A percentile compares a stretch with the other conserved stretches of the same genome.
phyloP scores from a whole-genome alignment of 2,797 vertebrate genomes.

The Huso huso region DNA sequence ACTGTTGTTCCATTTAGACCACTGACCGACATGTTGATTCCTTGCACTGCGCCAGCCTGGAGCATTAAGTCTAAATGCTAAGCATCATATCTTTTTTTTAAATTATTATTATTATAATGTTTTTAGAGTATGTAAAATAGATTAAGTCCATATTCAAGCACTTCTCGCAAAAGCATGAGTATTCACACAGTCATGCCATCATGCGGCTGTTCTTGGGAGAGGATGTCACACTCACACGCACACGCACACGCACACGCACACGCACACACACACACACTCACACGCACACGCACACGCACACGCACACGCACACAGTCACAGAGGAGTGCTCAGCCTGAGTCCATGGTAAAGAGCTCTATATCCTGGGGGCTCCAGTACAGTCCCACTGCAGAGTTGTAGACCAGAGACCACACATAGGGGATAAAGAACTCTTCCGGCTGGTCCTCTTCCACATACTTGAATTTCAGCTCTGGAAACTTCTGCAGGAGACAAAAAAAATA shows the following conservation, averaged over 20 bases:
- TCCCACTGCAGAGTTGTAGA: slow-evolving; percentile 82
- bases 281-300: slow-evolving; percentile 31
- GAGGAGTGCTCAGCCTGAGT: slow-evolving; percentile 67
- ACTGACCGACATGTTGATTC: neutral
- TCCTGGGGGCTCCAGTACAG: slow-evolving; percentile 85
- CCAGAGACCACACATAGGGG: slow-evolving; percentile 93
- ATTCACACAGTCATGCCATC: neutral
- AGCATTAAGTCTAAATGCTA: too few relatives aligned
- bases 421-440: slow-evolving; percentile 97
- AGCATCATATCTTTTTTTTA: too few relatives aligned
- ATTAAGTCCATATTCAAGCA: slow-evolving; percentile 36
- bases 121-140: too few relatives aligned
- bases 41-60: neutral
- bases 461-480: slow-evolving; percentile 64
- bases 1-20: neutral
- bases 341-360: slow-evolving; percentile 92
- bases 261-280: neutral
- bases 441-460: slow-evolving; percentile 96
- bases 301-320: slow-evolving; percentile 27
- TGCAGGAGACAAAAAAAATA: slow-evolving; percentile 55
- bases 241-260: neutral
- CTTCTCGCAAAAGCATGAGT: neutral
- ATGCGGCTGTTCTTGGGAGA: neutral
- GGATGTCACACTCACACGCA: neutral
- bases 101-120: too few relatives aligned